phyloP scores from a whole-genome alignment of 2,888 invertebrate species.

The Nasonovia ribisnigri region DNA sequence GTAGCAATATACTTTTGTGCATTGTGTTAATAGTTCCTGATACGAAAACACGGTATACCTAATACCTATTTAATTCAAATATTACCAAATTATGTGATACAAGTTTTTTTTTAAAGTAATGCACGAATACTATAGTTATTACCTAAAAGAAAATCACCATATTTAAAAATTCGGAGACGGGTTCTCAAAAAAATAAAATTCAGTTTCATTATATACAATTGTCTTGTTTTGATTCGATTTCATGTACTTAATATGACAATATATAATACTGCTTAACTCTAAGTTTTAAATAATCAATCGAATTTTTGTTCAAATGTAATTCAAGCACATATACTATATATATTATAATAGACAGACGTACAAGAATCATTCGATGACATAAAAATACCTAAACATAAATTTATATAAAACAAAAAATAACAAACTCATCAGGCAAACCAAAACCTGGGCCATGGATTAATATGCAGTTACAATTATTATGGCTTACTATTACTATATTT shows the following conservation, averaged over 20 bases:
- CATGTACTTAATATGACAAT: background rate
- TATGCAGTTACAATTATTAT: background rate
- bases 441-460: background rate
- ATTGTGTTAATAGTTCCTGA: background rate
- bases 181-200: background rate
- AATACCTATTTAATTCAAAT: background rate
- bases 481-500: background rate
- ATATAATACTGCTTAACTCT: background rate
- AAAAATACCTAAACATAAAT: background rate
- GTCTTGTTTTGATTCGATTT: background rate
- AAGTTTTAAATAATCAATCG: background rate
- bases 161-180: background rate
- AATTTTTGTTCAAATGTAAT: background rate
- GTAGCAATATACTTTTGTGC: no score
- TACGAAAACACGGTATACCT: background rate
- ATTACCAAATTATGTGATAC: no score
- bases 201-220: background rate
- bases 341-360: background rate
- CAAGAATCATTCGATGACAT: background rate
- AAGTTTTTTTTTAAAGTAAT: no score
- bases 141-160: background rate
- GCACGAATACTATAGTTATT: background rate
- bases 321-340: background rate
- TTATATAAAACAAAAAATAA: background rate
- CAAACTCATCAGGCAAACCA: background rate